Base-by-base conservation (phyloP, 2,888 invertebrate genomes). In the Nymphalis urticae region DNA sequence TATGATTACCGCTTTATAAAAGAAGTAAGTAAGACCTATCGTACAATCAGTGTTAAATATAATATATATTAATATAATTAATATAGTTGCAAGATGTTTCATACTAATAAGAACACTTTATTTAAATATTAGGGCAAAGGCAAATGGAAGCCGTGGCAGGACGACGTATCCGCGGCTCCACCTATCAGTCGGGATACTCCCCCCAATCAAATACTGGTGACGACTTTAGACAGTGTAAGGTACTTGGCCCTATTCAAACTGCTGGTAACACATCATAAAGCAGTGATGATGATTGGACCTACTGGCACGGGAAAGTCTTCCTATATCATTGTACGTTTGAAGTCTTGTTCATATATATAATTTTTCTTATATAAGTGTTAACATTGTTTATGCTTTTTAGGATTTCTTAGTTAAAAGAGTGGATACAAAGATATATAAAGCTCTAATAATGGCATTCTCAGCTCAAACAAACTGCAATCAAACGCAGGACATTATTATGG, bases 241-340 rank as follows among this genome's bases (percentile, higher is more conserved):
- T 97, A 97, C 82, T 94, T 95, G 17, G 95, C 96, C 0, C 86
- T 99, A 0, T 95, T 98, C 89, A 95, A 95, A 74, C 89, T 97
- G 48, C 87, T 98, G 56, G 95, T 98, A 0, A 94, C 94, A 24
- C 97, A 98, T 82, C 94, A 95, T 17, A 98, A 98, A 80, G 95
- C 97, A 0, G 93, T 97, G 58, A 95, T 98, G 93, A 94, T 98
- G 85, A 96, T 98, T 0, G 99, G 98, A 0, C 98, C 98, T 0
- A 98, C 98, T 0, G 98, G 98, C 48, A 98, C 98, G 0, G 98
- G 98, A 68, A 99, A 99, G 88, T 97, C 98, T 7, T 96, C 96
- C 60, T 98, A 98, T 77, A 95, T 96, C 21, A 96, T 96, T 80
- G 95, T 95, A 84, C 88, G 92, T 84, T 47, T 16, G 10, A 54